These are phyloP conservation scores for Rhea americana DNA, from an alignment of 2,113 vertebrate species.

Conservation along the genomic window DNA sequence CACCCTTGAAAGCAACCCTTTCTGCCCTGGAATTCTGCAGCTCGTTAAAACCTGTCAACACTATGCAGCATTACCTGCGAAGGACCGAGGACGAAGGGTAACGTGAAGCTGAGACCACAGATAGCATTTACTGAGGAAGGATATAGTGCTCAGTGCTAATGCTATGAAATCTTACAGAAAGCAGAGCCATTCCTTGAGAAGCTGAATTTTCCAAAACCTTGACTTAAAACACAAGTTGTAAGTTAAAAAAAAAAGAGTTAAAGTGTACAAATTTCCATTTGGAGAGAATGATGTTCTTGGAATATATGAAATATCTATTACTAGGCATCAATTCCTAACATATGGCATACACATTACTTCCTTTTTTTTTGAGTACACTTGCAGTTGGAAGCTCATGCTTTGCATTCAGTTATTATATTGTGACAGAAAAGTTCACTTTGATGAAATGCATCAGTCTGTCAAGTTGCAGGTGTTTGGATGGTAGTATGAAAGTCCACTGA, in stretches of 20 bases:
- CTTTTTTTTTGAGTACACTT: background rate
- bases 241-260: conserved; percentile 45
- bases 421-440: conserved; percentile 7
- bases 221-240: background rate
- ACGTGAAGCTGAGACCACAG: background rate
- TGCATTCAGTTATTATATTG: background rate
- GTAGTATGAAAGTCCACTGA: background rate
- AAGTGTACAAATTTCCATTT: conserved; percentile 12
- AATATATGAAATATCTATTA: conserved; percentile 52
- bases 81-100: background rate
- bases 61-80: background rate
- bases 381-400: background rate
- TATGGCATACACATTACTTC: conserved; percentile 30
- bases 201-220: background rate
- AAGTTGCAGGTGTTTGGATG: conserved; percentile 1
- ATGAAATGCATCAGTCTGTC: background rate
- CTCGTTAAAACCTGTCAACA: conserved; percentile 60
- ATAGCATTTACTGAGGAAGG: background rate
- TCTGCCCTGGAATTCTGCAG: conserved; percentile 48
- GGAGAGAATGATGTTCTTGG: conserved; percentile 47
- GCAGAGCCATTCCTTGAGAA: background rate
- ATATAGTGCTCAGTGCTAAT: accelerated
- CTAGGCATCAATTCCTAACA: conserved; percentile 48
- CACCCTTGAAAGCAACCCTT: background rate
- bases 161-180: background rate